Base-by-base conservation (phyloP, 1,140 invertebrate genomes). In the Cydia splendana region DNA sequence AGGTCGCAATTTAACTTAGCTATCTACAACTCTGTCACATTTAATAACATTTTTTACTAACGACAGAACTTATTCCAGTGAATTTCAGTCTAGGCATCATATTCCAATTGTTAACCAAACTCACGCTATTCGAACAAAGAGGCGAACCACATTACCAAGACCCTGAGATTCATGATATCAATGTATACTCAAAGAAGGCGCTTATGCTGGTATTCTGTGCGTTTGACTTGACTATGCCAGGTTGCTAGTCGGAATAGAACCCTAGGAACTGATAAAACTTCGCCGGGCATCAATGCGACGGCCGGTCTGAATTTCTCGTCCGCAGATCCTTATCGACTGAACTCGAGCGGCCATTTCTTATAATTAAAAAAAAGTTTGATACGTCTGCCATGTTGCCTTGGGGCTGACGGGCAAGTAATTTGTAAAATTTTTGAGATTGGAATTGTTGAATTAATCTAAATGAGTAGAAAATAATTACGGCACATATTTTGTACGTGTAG, bases 251-350 rank as follows among this genome's bases (percentile, higher is more conserved):
- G 57, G 57, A 62, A 62, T 62, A 24, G 12, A 62, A 2, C 20
- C 57, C 51, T 79, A 67, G 75, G 71, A 81, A 74, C 77, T 57
- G 77, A 82, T 79, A 84, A 82, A 85, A 87, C 76, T 85, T 80
- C 9, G 74, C 79, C 79, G 77, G 81, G 82, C 84, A 84, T 84
- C 82, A 83, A 82, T 85, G 78, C 78, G 80, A 78, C 73, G 76
- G 76, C 57, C 57, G 76, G 85, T 83, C 78, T 82, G 79, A 85
- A 84, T 82, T 85, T 80, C 76, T 76, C 81, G 78, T 79, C 79
- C 79, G 73, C 65, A 81, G 82, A 86, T 83, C 79, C 74, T 83
- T 85, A 87, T 88, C 85, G 78, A 71, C 75, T 79, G 75, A 84
- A 86, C 77, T 86, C 84, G 76, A 71, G 75, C 24, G 45, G 38